A percentile compares a stretch with the other conserved stretches of the same genome.
These are phyloP conservation scores for Halcyon smyrnensis DNA, from an alignment of 2,797 vertebrate genomes.

Conservation along the genomic window DNA sequence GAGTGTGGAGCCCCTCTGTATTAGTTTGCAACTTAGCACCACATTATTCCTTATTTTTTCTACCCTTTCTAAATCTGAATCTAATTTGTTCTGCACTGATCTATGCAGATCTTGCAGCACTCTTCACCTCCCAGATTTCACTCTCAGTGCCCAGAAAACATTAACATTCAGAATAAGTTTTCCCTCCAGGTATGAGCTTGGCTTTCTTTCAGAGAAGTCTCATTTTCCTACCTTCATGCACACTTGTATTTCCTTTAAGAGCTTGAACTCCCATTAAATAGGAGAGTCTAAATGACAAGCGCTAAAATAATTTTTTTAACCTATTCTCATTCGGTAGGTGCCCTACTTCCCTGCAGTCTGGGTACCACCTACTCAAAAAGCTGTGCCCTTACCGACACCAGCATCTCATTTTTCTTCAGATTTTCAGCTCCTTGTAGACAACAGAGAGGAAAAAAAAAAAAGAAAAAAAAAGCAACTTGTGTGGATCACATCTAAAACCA, in stretches of 20 bases:
- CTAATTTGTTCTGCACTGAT: not conserved
- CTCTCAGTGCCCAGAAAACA: not conserved
- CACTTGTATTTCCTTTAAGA: constrained; percentile 20
- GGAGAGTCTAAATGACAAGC: not conserved
- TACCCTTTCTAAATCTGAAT: not conserved
- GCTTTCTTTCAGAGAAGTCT: constrained; percentile 20
- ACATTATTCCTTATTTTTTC: not conserved
- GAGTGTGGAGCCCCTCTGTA: not conserved
- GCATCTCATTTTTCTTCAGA: constrained; percentile 9
- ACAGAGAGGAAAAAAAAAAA: not conserved
- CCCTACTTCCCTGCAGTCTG: not conserved
- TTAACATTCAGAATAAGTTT: constrained; percentile 7
- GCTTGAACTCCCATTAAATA: constrained; percentile 10
- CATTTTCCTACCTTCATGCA: constrained; percentile 17
- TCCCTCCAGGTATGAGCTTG: constrained; percentile 7
- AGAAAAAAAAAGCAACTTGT: not conserved
- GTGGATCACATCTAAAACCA: constrained; percentile 47
- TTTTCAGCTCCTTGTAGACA: constrained; percentile 19
- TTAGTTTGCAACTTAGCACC: not conserved
- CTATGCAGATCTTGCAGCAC: not conserved
- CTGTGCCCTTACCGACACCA: not conserved
- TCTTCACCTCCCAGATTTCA: not conserved
- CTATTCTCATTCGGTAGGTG: not conserved
- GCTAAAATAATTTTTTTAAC: not conserved
- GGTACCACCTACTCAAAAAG: not conserved